Evolutionary conservation across 2,797 vertebrate genomes (phyloP).

Genomic region (Malurus splendens): DNA sequence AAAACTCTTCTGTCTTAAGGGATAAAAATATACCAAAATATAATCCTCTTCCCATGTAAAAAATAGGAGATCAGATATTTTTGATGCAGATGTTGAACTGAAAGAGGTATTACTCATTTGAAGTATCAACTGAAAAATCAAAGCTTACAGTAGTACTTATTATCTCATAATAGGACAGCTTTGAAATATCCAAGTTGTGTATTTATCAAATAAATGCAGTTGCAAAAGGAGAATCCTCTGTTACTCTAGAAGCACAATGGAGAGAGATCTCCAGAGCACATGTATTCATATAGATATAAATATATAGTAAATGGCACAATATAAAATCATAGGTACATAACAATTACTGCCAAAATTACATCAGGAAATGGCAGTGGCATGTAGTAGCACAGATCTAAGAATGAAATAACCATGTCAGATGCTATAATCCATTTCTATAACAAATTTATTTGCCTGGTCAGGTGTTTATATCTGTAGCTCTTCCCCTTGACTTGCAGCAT

Average conservation of each 20-base stretch:
- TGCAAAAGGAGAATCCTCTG: background rate
- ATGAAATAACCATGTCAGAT: background rate
- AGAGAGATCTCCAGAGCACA: background rate
- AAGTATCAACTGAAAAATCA: background rate
- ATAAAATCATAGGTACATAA: background rate
- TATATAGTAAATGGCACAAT: background rate
- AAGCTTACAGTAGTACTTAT: background rate
- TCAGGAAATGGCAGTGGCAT: background rate
- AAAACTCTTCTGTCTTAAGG: background rate
- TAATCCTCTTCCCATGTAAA: background rate
- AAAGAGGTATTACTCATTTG: fast-evolving
- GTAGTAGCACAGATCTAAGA: background rate
- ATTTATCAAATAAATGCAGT: background rate
- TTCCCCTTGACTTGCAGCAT: background rate
- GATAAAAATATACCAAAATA: background rate
- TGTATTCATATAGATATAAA: background rate
- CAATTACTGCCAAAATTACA: background rate
- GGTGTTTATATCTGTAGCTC: background rate
- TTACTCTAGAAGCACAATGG: background rate
- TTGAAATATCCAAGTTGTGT: background rate
- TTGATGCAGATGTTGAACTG: background rate
- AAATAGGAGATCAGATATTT: background rate
- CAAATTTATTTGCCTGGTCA: background rate
- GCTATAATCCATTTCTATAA: background rate
- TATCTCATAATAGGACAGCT: background rate